These are phyloP conservation scores for Conistra vaccinii DNA, from an alignment of 2,888 invertebrate genomes.

Conservation along the genomic window DNA sequence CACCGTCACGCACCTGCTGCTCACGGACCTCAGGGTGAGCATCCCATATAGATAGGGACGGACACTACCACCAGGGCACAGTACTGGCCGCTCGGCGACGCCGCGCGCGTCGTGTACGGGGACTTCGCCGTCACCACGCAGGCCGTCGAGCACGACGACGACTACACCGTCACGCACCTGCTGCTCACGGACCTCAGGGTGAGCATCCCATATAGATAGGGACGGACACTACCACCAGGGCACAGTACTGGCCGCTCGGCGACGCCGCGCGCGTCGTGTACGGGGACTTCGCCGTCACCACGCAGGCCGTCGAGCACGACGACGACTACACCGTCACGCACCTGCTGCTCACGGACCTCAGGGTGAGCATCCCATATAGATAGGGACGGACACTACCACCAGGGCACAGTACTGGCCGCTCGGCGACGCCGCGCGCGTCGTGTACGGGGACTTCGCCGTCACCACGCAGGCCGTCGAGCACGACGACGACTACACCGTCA, in stretches of 20 bases:
- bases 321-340: conserved; percentile 94
- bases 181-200: conserved; percentile 84
- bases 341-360: conserved; percentile 81
- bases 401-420: conserved; percentile 97
- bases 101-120: conserved; percentile 92
- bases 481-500: conserved; percentile 95
- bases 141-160: conserved; percentile 94
- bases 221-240: neutral
- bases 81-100: conserved; percentile 97
- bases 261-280: conserved; percentile 92
- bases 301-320: conserved; percentile 94
- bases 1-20: conserved; percentile 90
- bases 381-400: neutral
- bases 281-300: conserved; percentile 94
- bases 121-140: conserved; percentile 94
- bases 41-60: neutral
- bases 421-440: conserved; percentile 91
- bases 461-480: conserved; percentile 94
- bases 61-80: conserved; percentile 86
- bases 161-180: conserved; percentile 93
- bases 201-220: conserved; percentile 26
- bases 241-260: conserved; percentile 97
- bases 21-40: conserved; percentile 83
- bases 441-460: conserved; percentile 93
- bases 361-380: conserved; percentile 70